phyloP scores from a whole-genome alignment of 2,113 vertebrate genomes.

The Oncorhynchus gorbuscha region DNA sequence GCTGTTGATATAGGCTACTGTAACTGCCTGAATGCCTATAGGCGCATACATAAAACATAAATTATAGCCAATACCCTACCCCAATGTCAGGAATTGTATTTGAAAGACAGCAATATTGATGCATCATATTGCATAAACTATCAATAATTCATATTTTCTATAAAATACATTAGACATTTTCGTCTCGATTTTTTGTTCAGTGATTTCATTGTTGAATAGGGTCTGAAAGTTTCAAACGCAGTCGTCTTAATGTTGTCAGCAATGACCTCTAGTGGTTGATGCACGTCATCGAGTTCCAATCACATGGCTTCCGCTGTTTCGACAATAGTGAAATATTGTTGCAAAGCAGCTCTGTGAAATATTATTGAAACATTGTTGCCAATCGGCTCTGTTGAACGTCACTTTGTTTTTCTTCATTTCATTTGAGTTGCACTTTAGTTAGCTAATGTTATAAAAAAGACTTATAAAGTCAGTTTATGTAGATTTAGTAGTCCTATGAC shows the following conservation, averaged over 20 bases:
- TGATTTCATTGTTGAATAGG: conserved; percentile 51
- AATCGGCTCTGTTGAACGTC: background rate
- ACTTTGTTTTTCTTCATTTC: no score
- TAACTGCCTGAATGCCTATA: conserved; percentile 23
- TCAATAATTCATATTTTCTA: conserved; percentile 13
- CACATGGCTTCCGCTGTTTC: background rate
- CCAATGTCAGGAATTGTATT: background rate
- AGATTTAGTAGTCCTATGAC: background rate
- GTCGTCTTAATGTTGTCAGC: conserved; percentile 10
- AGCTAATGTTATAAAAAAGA: background rate
- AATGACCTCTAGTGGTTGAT: conserved; percentile 29
- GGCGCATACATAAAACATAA: conserved; percentile 15
- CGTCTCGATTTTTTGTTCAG: conserved; percentile 31
- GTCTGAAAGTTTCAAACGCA: conserved; percentile 53
- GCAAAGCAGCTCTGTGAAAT: background rate
- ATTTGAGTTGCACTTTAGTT: no score
- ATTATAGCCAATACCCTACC: background rate
- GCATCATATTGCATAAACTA: background rate
- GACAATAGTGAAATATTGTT: background rate
- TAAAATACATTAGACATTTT: conserved; percentile 24
- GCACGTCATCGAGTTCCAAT: background rate
- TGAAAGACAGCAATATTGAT: background rate
- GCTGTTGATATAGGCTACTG: conserved; percentile 15
- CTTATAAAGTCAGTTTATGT: background rate
- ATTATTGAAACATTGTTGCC: no score